Base-by-base conservation (phyloP, 64 coral and sea anemone genomes). In the Anthopleura sola region DNA sequence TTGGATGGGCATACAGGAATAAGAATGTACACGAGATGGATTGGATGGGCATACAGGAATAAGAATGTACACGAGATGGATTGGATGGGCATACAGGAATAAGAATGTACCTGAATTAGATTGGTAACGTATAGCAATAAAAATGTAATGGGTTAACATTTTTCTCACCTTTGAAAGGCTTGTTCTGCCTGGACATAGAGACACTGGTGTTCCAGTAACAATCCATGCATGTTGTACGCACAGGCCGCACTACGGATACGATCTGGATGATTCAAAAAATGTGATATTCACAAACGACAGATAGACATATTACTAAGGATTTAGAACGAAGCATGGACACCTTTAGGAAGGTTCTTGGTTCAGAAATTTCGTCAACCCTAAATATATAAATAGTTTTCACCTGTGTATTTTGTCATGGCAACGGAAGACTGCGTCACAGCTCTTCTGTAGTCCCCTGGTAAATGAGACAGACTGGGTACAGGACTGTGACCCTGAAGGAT, bases 181-280 rank as follows among this genome's bases (percentile, higher is more conserved):
- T 87, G 94, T 84, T 87, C 92, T 23, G 92, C 97, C 69, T 92
- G 97, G 24, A 24, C 17, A 38, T 81, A 89, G 0, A 95, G 88
- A 15, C 82, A 78, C 28, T 99, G 97, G 16, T 99, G 87, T 36
- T 99, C 97, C 37, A 99, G 33, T 36, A 99, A 71, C 12, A 99
- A 54, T 6, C 97, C 97, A 39, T 94, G 84, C 90, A 99, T 94
- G 39, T 99, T 99, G 40, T 51, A 99, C 8, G 91, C 97, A 75
- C 90, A 88, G 62, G 90, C 92, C 15, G 82, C 78, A 37, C 82
- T 85, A 31, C 80, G 75, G 23, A 99, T 31, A 49, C 93, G 90
- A 88, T 99, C 97, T 99, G 37, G 21, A 66, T 7, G 24, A 62
- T 26, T 5, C 3, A 26, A n/a, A 7, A 28, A n/a, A 5, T 26